Base-by-base conservation (phyloP, 2,797 vertebrate species). In the Melanotaenia nigrans region DNA sequence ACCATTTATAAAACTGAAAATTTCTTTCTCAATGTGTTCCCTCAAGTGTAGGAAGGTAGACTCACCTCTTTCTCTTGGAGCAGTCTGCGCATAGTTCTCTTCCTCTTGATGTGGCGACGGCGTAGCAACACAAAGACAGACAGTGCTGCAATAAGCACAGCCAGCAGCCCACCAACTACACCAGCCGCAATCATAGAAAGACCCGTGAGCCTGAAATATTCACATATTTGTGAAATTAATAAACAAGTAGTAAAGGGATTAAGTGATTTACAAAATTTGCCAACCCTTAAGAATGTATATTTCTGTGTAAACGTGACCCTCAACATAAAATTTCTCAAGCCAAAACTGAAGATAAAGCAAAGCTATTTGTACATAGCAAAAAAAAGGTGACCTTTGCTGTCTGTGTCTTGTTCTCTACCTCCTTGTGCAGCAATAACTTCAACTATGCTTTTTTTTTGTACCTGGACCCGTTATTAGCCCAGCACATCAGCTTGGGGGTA, bases 61-160 rank as follows among this genome's bases (percentile, higher is more conserved):
- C 91, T 85, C 69, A 97, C 97, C 96, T 97, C 96, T 83, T 95
- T 95, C 88, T 99, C 97, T 87, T 99, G 97, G 38, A 99, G 95
- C 61, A 99, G 91, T 60, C 98, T 92, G 56, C 98, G 95, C 83
- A 96, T 92, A 0, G 98, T 99, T 36, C 98, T 95, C 88, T 99
- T 99, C 53, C 96, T 93, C 88, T 96, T 96, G 4, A 99, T 99
- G 89, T 94, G 96, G 28, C 96, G 96, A 32, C 97, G 93, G 14
- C 98, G 94, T 58, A 99, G 59, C 49, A 96, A 87, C 56, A 99
- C 95, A n/a, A 96, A 96, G 0, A 98, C 93, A 9, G 90, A 95
- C 61, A 99, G 87, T 18, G 84, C 92, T 0, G 97, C 83, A 16
- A 98, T 82, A 8, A 99, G 80, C 54, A 95, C 71, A 40, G 93